Evolutionary conservation across 2,888 invertebrate species (phyloP).

Genomic region (Agriopis marginaria): DNA sequence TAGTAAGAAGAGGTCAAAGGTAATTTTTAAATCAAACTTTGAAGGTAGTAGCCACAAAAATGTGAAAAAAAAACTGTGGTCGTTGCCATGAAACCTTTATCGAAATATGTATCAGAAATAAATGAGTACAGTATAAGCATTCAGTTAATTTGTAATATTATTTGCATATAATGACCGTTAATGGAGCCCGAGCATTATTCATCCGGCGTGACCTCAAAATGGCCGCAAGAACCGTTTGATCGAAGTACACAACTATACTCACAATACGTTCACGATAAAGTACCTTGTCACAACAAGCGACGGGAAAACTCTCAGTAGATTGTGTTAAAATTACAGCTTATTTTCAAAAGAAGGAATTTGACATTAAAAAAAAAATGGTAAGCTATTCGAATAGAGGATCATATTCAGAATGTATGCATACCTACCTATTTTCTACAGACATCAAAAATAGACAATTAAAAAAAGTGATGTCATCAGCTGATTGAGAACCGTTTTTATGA

Average conservation of each 20-base stretch:
- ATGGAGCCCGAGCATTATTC: slow-evolving; percentile 77
- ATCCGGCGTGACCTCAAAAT: slow-evolving; percentile 79
- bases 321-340: slow-evolving; percentile 51
- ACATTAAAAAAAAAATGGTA: too few relatives aligned
- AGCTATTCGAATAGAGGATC: too few relatives aligned
- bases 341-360: slow-evolving; percentile 29
- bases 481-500: too few relatives aligned
- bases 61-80: too few relatives aligned
- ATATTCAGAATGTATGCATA: too few relatives aligned
- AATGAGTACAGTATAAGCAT: slow-evolving; percentile 15
- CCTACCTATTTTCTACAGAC: too few relatives aligned
- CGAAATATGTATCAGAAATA: slow-evolving; percentile 2
- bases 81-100: background rate
- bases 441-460: too few relatives aligned
- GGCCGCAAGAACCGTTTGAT: slow-evolving; percentile 74
- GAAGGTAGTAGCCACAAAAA: too few relatives aligned
- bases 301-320: background rate
- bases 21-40: too few relatives aligned
- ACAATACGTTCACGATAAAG: slow-evolving; percentile 26
- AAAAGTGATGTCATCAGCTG: too few relatives aligned
- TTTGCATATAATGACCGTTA: slow-evolving; percentile 85
- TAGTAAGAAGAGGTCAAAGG: too few relatives aligned
- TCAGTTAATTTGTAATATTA: slow-evolving; percentile 70
- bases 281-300: slow-evolving; percentile 35
- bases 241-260: slow-evolving; percentile 48